Conservation (phyloP, 37 sponge, comb jelly and placozoan species). For the Beroe ovata region DNA sequence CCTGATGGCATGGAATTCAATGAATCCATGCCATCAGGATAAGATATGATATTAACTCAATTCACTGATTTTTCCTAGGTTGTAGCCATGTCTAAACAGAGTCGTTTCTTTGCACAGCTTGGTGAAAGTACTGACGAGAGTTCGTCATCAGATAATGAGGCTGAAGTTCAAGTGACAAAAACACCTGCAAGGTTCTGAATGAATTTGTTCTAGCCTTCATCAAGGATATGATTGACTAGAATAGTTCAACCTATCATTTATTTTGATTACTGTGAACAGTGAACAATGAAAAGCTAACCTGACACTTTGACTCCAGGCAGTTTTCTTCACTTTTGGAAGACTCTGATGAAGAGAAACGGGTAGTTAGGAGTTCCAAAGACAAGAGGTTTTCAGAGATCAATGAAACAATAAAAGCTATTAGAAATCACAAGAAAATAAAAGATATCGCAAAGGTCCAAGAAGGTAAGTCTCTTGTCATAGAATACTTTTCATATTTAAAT, state of each 20-base stretch:
- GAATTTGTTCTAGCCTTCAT: background rate
- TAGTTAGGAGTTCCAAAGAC: constrained; percentile 88
- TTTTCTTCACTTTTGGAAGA: constrained; percentile 74
- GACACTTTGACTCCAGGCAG: background rate
- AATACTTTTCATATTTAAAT: no score
- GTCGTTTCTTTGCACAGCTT: constrained; percentile 80
- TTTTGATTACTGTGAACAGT: background rate
- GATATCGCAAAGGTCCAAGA: constrained; percentile 86
- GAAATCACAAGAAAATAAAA: constrained; percentile 91
- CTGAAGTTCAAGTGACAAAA: constrained; percentile 70
- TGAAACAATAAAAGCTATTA: constrained; percentile 76
- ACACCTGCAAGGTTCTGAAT: background rate
- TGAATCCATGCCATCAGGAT: no score
- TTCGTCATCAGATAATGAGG: constrained; percentile 75
- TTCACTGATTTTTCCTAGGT: no score
- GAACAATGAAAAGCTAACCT: no score
- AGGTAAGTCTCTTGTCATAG: no score
- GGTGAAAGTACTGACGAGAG: constrained; percentile 80
- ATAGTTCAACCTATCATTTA: background rate
- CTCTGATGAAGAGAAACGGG: constrained; percentile 88
- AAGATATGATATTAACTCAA: no score
- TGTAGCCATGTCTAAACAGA: constrained; percentile 65
- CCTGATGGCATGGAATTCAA: no score
- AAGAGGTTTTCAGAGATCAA: constrained; percentile 89
- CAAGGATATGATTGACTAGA: no score